These are phyloP conservation scores for Limonius californicus DNA, from an alignment of 1,140 invertebrate genomes.

Conservation along the genomic window DNA sequence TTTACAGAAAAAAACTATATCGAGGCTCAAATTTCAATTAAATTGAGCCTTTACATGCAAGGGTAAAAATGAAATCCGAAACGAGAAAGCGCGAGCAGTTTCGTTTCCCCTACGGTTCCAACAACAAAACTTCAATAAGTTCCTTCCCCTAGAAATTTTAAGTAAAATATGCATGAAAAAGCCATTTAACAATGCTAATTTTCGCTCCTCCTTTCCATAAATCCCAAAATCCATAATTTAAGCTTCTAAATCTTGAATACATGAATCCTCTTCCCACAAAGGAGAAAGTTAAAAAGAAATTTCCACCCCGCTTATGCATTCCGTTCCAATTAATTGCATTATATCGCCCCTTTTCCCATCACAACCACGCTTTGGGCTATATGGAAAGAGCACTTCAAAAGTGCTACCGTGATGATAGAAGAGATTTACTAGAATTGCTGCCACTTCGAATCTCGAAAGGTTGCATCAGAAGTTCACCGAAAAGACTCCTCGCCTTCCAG, in stretches of 20 bases:
- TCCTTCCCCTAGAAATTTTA: neutral
- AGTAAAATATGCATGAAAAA: neutral
- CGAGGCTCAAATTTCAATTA: too few relatives aligned
- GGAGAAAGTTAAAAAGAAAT: constrained; percentile 6
- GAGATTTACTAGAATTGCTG: constrained; percentile 4
- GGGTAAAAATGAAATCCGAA: too few relatives aligned
- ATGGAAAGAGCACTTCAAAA: constrained; percentile 10
- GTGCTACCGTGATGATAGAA: constrained; percentile 9
- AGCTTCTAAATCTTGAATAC: neutral
- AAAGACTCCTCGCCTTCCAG: neutral
- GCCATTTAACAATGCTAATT: neutral
- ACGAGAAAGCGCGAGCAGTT: too few relatives aligned
- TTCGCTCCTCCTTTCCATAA: neutral
- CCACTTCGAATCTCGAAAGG: neutral
- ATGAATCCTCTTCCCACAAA: neutral
- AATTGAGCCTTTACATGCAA: too few relatives aligned
- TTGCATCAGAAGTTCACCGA: neutral
- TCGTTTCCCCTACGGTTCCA: too few relatives aligned
- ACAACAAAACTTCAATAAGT: too few relatives aligned
- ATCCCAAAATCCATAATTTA: neutral
- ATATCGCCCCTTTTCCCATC: neutral
- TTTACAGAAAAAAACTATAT: too few relatives aligned
- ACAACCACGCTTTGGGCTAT: neutral
- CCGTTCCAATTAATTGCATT: constrained; percentile 7
- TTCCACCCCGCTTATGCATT: constrained; percentile 1